A percentile compares a stretch with the other conserved stretches of the same genome.
These are phyloP conservation scores for Pardosa pseudoannulata DNA, from an alignment of 2,888 invertebrate genomes.

Conservation along the genomic window DNA sequence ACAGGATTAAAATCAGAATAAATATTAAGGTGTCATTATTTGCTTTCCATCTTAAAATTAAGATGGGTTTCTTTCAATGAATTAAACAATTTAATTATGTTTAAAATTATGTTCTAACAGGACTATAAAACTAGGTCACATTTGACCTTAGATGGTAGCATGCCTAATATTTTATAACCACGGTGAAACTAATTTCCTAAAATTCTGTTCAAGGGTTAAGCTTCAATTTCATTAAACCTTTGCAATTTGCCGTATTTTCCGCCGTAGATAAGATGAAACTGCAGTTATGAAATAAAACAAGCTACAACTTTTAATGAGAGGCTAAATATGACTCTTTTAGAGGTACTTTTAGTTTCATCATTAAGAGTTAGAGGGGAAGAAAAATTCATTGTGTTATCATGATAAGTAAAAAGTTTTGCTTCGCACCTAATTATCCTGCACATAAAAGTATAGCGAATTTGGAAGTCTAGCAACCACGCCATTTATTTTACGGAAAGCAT, in stretches of 20 bases:
- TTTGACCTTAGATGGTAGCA: not conserved
- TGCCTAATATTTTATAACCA: not conserved
- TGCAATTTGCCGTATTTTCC: not conserved
- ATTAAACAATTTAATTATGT: too few species aligned
- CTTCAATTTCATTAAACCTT: not conserved
- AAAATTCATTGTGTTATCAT: not conserved
- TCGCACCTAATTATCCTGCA: not conserved
- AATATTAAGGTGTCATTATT: too few species aligned
- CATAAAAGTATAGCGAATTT: not conserved
- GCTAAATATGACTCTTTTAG: conserved; percentile 2
- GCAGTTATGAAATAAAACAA: conserved; percentile 2
- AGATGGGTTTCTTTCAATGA: too few species aligned
- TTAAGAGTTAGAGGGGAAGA: not conserved
- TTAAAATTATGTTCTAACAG: not conserved
- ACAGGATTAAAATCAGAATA: too few species aligned
- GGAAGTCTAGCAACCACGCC: not conserved
- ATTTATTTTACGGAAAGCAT: not conserved
- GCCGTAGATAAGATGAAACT: not conserved
- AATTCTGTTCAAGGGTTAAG: not conserved
- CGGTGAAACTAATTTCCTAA: not conserved
- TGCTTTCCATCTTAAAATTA: too few species aligned
- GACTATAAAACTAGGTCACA: not conserved
- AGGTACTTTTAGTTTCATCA: not conserved
- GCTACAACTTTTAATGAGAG: not conserved
- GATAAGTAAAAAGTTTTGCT: not conserved